Conservation (phyloP, 2,888 invertebrate genomes). For the Strigamia crassipes region DNA sequence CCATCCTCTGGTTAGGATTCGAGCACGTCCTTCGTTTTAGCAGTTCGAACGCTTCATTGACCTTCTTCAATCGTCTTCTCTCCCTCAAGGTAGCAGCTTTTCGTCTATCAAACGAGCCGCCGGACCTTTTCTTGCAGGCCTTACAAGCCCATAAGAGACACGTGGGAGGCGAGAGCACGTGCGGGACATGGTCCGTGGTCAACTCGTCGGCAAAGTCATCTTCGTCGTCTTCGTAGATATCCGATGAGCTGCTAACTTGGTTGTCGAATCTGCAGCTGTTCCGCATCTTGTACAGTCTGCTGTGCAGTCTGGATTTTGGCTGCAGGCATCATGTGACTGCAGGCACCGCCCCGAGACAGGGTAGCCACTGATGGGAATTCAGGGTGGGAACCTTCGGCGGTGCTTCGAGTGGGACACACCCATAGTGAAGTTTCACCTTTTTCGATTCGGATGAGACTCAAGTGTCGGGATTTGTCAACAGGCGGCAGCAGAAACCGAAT, state of each 20-base stretch:
- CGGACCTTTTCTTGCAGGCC: constrained; percentile 89
- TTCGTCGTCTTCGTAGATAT: constrained; percentile 49
- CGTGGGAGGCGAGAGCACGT: constrained; percentile 65
- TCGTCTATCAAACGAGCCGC: constrained; percentile 90
- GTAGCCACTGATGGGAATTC: background rate
- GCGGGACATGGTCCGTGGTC: constrained; percentile 61
- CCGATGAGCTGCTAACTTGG: constrained; percentile 7
- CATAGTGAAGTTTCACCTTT: background rate
- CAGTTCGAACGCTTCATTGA: constrained; percentile 97
- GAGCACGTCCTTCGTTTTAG: constrained; percentile 89
- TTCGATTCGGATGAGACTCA: background rate
- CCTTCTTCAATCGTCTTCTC: constrained; percentile 88
- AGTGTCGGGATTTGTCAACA: background rate
- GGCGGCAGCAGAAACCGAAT: background rate
- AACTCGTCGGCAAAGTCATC: constrained; percentile 51
- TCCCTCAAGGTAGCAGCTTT: constrained; percentile 97
- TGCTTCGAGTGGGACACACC: background rate
- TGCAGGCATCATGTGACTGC: background rate
- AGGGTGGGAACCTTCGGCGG: background rate
- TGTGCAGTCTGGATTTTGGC: background rate
- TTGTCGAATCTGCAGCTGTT: constrained; percentile 38
- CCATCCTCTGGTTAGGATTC: constrained; percentile 92
- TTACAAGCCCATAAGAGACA: constrained; percentile 97
- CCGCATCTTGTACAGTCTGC: background rate
- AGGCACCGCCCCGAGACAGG: constrained; percentile 20